A percentile compares a stretch with the other conserved stretches of the same genome.
phyloP scores from a whole-genome alignment of 2,113 vertebrate species.

The Leuciscus idus region DNA sequence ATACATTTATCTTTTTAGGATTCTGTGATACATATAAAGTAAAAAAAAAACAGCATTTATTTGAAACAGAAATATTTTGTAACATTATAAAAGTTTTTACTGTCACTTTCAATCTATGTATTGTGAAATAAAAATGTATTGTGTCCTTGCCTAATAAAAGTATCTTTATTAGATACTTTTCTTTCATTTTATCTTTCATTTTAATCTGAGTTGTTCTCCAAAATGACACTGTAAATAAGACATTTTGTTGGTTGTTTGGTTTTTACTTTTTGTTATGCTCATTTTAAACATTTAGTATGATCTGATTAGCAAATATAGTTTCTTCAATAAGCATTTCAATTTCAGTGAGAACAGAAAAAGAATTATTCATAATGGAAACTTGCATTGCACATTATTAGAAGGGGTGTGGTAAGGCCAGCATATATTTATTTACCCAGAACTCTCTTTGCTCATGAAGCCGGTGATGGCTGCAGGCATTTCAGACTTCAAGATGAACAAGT shows the following conservation, averaged over 20 bases:
- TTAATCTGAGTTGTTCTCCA: not conserved
- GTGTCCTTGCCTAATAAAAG: not conserved
- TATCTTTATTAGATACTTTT: not conserved
- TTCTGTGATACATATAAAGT: too few species aligned
- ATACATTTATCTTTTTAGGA: too few species aligned
- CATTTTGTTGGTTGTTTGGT: not conserved
- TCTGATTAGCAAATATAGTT: not conserved
- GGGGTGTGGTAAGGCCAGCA: not conserved
- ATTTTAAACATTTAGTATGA: not conserved
- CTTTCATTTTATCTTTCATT: not conserved
- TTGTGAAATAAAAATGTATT: not conserved
- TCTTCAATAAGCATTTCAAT: not conserved
- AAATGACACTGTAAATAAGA: not conserved
- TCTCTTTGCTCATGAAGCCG: conserved; percentile 77
- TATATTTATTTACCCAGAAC: conserved; percentile 80
- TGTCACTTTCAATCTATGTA: not conserved
- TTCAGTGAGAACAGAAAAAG: not conserved
- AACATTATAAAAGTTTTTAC: not conserved
- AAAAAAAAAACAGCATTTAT: too few species aligned
- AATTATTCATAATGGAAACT: not conserved
- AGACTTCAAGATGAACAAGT: conserved; percentile 92
- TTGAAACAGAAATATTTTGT: not conserved
- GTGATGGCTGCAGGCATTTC: conserved; percentile 89
- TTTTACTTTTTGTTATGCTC: not conserved
- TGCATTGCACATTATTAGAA: not conserved